A percentile compares a stretch with the other conserved stretches of the same genome.
Conservation (phyloP, 2,113 vertebrate species). For the Malurus alboscapulatus region DNA sequence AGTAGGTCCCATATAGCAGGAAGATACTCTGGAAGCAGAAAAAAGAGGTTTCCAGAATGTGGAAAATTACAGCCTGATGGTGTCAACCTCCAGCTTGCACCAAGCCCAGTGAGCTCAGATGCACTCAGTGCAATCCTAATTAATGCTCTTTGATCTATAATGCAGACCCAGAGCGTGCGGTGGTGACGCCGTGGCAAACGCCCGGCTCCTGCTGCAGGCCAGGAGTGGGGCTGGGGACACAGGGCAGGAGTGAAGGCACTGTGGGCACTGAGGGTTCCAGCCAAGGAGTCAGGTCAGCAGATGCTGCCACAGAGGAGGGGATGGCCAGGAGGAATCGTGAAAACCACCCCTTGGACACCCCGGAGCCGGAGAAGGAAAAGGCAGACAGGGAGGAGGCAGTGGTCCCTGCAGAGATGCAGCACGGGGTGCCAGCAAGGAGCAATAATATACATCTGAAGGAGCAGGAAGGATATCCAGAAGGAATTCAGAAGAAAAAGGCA, state of each 20-base stretch:
- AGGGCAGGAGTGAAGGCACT: rapidly evolving
- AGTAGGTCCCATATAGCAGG: conserved; percentile 89
- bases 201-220: not conserved
- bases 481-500: not conserved
- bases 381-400: not conserved
- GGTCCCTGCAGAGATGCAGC: not conserved
- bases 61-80: conserved; percentile 27
- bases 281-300: not conserved
- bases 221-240: not conserved
- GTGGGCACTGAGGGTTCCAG: rapidly evolving
- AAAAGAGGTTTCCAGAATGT: conserved; percentile 10
- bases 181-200: not conserved
- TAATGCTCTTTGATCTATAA: conserved; percentile 49
- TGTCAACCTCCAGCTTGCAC: not conserved
- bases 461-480: not conserved
- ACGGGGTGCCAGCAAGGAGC: not conserved
- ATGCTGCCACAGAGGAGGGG: not conserved
- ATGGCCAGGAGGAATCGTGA: not conserved
- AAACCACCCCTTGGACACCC: not conserved
- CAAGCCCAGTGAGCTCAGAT: conserved; percentile 7
- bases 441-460: not conserved
- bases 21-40: conserved; percentile 80
- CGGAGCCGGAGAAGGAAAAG: not conserved
- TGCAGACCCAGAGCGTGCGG: not conserved
- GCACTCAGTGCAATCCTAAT: conserved; percentile 10